Conservation (phyloP, 2,113 vertebrate genomes). For the Ailuropoda melanoleuca region DNA sequence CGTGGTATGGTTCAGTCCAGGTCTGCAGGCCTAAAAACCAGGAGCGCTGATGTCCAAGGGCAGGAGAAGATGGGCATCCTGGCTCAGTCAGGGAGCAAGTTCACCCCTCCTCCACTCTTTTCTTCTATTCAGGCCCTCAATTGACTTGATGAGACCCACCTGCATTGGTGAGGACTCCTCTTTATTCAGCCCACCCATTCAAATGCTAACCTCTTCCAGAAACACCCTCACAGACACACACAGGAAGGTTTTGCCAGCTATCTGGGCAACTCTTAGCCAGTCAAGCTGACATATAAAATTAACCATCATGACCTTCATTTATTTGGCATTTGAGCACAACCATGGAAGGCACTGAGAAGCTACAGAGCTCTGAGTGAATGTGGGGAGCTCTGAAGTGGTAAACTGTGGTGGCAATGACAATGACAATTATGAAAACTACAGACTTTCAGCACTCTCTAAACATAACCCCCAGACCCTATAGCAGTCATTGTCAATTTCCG, state of each 20-base stretch:
- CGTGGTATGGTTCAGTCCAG: not conserved
- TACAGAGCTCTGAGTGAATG: not conserved
- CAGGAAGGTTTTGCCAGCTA: not conserved
- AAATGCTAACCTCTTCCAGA: not conserved
- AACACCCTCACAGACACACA: not conserved
- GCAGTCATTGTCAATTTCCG: not conserved
- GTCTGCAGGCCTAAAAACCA: not conserved
- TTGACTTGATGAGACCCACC: not conserved
- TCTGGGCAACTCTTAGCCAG: not conserved
- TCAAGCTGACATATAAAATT: not conserved
- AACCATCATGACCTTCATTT: not conserved
- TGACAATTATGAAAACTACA: not conserved
- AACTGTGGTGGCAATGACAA: not conserved
- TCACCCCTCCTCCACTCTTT: not conserved
- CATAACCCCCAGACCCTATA: accelerated
- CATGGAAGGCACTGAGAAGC: not conserved
- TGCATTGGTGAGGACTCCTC: accelerated
- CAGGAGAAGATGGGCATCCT: not conserved
- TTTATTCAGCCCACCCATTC: not conserved
- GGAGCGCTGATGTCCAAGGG: not conserved
- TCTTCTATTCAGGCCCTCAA: not conserved
- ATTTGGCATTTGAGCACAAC: not conserved
- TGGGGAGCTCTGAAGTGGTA: not conserved
- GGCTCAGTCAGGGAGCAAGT: not conserved
- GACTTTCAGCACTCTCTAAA: not conserved